These are phyloP conservation scores for Scolopax mira DNA, from an alignment of 2,113 vertebrate genomes.

Conservation along the genomic window DNA sequence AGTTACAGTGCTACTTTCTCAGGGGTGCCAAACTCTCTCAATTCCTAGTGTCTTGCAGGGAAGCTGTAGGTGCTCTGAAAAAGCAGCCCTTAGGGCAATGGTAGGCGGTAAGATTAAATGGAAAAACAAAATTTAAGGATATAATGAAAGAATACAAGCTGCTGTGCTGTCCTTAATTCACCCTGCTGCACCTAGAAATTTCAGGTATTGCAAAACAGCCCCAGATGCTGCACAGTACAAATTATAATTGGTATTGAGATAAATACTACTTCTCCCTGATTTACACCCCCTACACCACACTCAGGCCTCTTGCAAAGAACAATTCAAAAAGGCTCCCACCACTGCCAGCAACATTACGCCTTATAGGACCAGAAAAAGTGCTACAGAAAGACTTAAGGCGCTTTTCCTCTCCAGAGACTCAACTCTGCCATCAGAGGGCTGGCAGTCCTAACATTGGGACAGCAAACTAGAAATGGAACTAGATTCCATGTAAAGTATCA, in stretches of 20 bases:
- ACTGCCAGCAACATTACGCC: neutral
- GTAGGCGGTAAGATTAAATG: neutral
- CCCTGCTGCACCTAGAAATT: neutral
- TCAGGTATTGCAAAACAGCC: neutral
- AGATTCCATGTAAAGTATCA: neutral
- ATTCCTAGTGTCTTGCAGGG: neutral
- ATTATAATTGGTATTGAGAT: neutral
- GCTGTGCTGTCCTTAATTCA: neutral
- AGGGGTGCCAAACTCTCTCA: neutral
- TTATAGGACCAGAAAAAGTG: slow-evolving; percentile 6
- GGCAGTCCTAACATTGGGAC: neutral
- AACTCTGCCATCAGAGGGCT: neutral
- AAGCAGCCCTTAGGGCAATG: neutral
- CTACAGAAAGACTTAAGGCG: neutral
- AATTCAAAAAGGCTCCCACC: neutral
- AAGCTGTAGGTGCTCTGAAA: neutral
- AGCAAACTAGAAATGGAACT: neutral
- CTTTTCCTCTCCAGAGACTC: neutral
- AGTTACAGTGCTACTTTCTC: neutral
- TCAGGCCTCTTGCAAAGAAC: neutral
- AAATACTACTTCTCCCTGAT: neutral
- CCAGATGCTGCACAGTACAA: neutral
- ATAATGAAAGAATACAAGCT: neutral
- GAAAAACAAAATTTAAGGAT: neutral
- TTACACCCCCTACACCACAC: neutral